Base-by-base conservation (phyloP, 2,888 invertebrate species). In the Labia minor region DNA sequence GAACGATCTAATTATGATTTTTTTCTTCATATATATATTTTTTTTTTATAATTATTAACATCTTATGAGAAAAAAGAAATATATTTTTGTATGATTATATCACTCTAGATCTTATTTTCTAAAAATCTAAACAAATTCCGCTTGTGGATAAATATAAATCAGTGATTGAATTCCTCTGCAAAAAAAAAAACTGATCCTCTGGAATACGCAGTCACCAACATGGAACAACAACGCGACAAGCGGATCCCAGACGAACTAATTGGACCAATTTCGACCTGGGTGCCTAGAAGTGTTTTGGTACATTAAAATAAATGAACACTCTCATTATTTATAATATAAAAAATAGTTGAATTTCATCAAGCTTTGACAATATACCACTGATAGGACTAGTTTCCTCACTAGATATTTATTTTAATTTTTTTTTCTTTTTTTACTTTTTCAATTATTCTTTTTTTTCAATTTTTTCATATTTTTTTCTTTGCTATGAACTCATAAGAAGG, bases 261-360 rank as follows among this genome's bases (percentile, higher is more conserved):
- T 16, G 14, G 49, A 49, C 49, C 49, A 49, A 49, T 49, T 49
- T 49, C 49, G 49, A 49, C 2, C n/a, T 4, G 16, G 49, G 49
- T n/a, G n/a, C 14, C 49, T 49, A 49, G 26, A 26, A 26, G 49
- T 49, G 49, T 49, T 49, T 49, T 49, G 49, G 49, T 49, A 49
- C 49, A 49, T 49, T 49, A 49, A 49, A 49, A 49, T 49, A 49
- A 49, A 49, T 49, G 49, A 49, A 49, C 49, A 49, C 49, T 49
- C 49, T 49, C 49, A 49, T 49, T 49, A 49, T 49, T 49, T 49
- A 49, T 49, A 49, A 49, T 49, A 49, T 49, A 49, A 49, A 49
- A 49, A 49, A 49, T 49, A 49, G 3, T 49, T 49, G 49, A 49
- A 49, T 49, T 49, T 49, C 16, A 49, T 49, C 49, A 49, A 49